These are phyloP conservation scores for Paraescarpia echinospica DNA, from an alignment of 1,140 invertebrate genomes.

Conservation along the genomic window DNA sequence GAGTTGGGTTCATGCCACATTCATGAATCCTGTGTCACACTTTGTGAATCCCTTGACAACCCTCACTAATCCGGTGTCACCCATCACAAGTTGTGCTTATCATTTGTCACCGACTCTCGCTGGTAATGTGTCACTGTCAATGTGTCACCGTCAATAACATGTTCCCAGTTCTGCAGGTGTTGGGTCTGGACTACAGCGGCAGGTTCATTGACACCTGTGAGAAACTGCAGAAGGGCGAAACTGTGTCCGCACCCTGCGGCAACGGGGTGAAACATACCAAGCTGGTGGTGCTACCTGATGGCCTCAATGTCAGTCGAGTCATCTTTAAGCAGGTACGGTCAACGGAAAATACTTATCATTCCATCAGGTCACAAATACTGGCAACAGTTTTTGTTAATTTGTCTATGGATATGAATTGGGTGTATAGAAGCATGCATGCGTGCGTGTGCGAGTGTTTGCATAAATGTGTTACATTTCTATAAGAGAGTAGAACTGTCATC, in stretches of 20 bases:
- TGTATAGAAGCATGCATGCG: neutral
- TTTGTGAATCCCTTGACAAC: neutral
- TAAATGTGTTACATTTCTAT: neutral
- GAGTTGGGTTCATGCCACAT: neutral
- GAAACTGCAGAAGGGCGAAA: constrained; percentile 36
- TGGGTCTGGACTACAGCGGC: constrained; percentile 46
- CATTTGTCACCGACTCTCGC: neutral
- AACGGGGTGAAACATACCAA: constrained; percentile 19
- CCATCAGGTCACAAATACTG: neutral
- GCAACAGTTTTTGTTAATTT: neutral
- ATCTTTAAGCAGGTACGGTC: constrained; percentile 50
- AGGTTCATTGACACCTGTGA: constrained; percentile 45
- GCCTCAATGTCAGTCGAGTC: constrained; percentile 35
- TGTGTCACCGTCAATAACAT: neutral
- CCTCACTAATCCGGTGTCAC: neutral
- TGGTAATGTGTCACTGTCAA: neutral
- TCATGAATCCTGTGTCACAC: constrained; percentile 12
- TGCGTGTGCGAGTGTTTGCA: no score
- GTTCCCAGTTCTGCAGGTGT: constrained; percentile 34
- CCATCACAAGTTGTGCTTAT: neutral
- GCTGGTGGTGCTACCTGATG: constrained; percentile 29
- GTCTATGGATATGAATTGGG: neutral
- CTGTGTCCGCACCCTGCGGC: constrained; percentile 31
- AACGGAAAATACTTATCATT: neutral
- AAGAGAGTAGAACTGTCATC: neutral